phyloP scores from a whole-genome alignment of 2,113 vertebrate species.

The Poecilia latipinna region DNA sequence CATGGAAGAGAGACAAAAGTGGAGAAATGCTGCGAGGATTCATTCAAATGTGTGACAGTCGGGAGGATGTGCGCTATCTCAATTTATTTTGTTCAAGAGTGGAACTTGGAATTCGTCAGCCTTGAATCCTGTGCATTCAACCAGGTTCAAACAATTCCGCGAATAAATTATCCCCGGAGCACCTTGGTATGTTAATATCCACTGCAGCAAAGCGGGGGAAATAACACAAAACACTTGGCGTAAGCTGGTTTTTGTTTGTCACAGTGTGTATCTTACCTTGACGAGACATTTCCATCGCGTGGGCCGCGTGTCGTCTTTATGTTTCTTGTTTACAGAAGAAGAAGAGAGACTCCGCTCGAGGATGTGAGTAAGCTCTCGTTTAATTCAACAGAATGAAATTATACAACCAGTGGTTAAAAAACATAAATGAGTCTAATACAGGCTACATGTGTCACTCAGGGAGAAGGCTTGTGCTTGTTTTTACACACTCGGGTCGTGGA shows the following conservation, averaged over 20 bases:
- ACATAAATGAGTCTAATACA: slow-evolving; percentile 56
- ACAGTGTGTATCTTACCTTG: slow-evolving; percentile 2
- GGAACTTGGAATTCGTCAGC: slow-evolving; percentile 2
- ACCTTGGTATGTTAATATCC: not conserved
- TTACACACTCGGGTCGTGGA: slow-evolving; percentile 56
- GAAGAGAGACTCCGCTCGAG: slow-evolving; percentile 44
- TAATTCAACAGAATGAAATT: slow-evolving; percentile 76
- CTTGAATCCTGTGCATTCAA: slow-evolving; percentile 5
- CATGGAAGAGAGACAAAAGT: not conserved
- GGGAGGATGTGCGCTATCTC: slow-evolving; percentile 2
- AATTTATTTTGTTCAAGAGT: not conserved
- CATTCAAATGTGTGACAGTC: slow-evolving; percentile 7
- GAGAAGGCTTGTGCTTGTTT: slow-evolving; percentile 76
- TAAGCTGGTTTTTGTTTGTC: not conserved
- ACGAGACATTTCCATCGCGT: not conserved
- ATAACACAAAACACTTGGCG: not conserved
- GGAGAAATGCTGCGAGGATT: slow-evolving; percentile 23
- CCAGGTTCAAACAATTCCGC: not conserved
- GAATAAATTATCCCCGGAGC: slow-evolving; percentile 1
- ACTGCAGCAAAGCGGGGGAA: not conserved
- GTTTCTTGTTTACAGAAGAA: slow-evolving; percentile 25
- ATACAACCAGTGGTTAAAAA: slow-evolving; percentile 73
- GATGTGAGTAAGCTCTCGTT: slow-evolving; percentile 64
- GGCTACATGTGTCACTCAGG: slow-evolving; percentile 59
- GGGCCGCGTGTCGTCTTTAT: not conserved